Conservation (phyloP, 2,888 invertebrate genomes). For the Agelastica alni region DNA sequence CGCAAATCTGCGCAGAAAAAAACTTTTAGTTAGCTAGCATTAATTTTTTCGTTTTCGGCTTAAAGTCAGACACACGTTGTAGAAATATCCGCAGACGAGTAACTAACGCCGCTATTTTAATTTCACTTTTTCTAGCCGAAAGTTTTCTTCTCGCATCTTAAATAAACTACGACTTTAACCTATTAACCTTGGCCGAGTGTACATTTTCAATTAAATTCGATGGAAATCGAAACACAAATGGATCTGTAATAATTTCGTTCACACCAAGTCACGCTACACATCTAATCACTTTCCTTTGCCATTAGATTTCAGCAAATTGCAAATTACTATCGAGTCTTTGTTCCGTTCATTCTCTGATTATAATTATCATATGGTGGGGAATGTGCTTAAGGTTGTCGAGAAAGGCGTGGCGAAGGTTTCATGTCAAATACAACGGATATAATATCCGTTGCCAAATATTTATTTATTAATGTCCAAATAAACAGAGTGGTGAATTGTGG, state of each 20-base stretch:
- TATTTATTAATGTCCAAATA: no score
- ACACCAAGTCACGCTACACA: slow-evolving; percentile 44
- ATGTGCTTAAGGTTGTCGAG: no score
- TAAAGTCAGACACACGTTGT: no score
- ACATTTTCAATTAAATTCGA: slow-evolving; percentile 44
- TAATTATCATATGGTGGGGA: no score
- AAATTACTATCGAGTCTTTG: slow-evolving; percentile 1
- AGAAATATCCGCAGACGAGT: slow-evolving; percentile 5
- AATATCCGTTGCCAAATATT: no score
- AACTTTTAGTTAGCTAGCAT: no score
- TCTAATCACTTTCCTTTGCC: slow-evolving; percentile 44
- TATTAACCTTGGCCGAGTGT: slow-evolving; percentile 49
- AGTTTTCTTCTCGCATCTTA: slow-evolving; percentile 24
- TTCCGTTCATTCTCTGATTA: no score
- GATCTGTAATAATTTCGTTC: slow-evolving; percentile 34
- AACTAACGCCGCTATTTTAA: slow-evolving; percentile 10
- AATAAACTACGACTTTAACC: slow-evolving; percentile 34
- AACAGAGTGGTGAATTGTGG: no score
- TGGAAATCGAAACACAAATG: slow-evolving; percentile 40
- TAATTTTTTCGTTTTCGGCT: no score
- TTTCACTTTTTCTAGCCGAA: slow-evolving; percentile 4
- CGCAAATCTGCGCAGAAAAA: slow-evolving; percentile 66
- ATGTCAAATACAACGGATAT: no score
- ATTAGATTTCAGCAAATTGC: slow-evolving; percentile 9
- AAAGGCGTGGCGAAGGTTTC: no score